Percentiles rank a stretch among this genome's conserved stretches.
These are phyloP conservation scores for Amblyraja radiata DNA, from an alignment of 2,797 vertebrate species.

Conservation along the genomic window DNA sequence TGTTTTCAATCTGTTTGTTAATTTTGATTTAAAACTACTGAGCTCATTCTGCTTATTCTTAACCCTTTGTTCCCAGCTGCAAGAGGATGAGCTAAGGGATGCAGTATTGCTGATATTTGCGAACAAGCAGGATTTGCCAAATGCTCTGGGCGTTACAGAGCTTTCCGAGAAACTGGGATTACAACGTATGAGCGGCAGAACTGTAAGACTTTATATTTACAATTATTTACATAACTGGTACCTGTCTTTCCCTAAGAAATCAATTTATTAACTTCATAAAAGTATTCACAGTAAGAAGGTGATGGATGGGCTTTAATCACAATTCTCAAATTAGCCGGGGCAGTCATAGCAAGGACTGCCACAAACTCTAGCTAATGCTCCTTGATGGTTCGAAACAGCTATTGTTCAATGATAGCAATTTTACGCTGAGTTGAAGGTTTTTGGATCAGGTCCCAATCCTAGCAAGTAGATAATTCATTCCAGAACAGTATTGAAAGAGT, in stretches of 20 bases:
- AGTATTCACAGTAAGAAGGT: too few species aligned
- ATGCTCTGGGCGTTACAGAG: constrained; percentile 71
- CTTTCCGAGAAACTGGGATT: constrained; percentile 75
- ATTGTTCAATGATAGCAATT: too few species aligned
- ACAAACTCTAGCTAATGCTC: too few species aligned
- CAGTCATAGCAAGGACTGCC: too few species aligned
- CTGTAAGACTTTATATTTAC: constrained; percentile 53
- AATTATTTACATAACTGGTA: neutral
- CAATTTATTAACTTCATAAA: too few species aligned
- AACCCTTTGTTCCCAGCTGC: constrained; percentile 52
- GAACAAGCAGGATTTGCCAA: constrained; percentile 83
- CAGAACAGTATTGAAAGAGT: too few species aligned
- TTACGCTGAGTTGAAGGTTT: too few species aligned
- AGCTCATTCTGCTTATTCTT: neutral
- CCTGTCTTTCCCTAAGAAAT: neutral
- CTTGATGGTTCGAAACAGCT: too few species aligned
- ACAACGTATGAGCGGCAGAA: constrained; percentile 63
- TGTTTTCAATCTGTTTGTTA: neutral
- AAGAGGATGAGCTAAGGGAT: constrained; percentile 74
- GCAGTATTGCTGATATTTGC: constrained; percentile 75
- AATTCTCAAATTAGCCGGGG: too few species aligned
- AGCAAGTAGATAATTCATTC: too few species aligned
- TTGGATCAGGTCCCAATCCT: too few species aligned
- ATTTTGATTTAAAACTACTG: neutral
- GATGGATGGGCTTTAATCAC: too few species aligned